Evolutionary conservation across 2,888 invertebrate genomes (phyloP).

Genomic region (Smittia sp.): DNA sequence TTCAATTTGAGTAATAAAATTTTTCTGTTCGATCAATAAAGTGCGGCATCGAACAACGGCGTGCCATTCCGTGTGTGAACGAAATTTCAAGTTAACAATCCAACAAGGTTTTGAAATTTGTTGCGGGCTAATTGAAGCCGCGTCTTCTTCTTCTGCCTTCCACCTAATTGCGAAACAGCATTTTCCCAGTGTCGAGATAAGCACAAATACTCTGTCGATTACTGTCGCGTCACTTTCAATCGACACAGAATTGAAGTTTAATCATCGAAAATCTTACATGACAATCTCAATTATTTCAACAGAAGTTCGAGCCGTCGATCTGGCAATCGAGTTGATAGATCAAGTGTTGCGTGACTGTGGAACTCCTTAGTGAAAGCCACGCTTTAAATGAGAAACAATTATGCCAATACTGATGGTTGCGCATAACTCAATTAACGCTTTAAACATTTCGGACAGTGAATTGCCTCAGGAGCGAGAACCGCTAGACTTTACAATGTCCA

Average conservation of each 20-base stretch:
- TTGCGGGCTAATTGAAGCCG: slow-evolving; percentile 20
- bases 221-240: background rate
- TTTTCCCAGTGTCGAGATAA: slow-evolving; percentile 7
- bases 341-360: slow-evolving; percentile 9
- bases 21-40: slow-evolving; percentile 34
- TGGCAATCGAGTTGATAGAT: background rate
- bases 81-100: background rate
- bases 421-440: slow-evolving; percentile 14
- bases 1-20: slow-evolving; percentile 37
- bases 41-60: background rate
- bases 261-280: background rate
- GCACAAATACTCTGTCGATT: background rate
- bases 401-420: slow-evolving; percentile 39
- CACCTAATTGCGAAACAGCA: slow-evolving; percentile 8
- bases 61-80: slow-evolving; percentile 3
- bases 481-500: slow-evolving; percentile 45
- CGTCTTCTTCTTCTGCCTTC: background rate
- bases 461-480: slow-evolving; percentile 42
- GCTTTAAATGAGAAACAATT: slow-evolving; percentile 5
- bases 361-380: background rate
- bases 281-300: background rate
- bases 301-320: background rate
- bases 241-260: background rate
- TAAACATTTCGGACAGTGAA: slow-evolving; percentile 41
- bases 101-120: slow-evolving; percentile 10